Evolutionary conservation across 2,797 vertebrate species (phyloP), one percentile per base, ranked within the genome.

Genomic region (Cuculus canorus): DNA sequence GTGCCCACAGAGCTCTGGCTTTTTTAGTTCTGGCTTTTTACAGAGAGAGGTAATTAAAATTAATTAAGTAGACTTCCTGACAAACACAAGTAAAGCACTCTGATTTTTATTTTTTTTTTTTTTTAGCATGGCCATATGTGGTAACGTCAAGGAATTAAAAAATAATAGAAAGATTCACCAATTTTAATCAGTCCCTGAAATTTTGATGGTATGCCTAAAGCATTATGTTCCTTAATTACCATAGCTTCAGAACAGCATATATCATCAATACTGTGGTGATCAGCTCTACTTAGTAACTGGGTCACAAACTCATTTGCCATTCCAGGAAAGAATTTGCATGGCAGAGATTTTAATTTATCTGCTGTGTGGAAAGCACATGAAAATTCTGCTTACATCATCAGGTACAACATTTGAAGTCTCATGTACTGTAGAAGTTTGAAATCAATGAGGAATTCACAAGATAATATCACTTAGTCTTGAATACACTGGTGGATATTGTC

Each of bases 341-440:
- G 27, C 59, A 88, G 33, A 91, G n/a, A 71, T 24, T 93, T 94
- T 41, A 17, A 59, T 95, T 96, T 73, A 82, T 95, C 54, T 84
- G 52, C 50, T 72, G 17, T 16, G n/a, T 41, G 50, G 35, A 86
- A 90, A 91, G 32, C 37, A 80, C 27, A 27, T 39, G 48, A 82
- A 94, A 94, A 83, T 91, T 43, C 45, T 57, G 21, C 61, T 75
- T 91, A 69, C 30, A 68, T 82, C 71, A 88, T 71, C 70, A 93
- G 39, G 50, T 82, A 52, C 77, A 87, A 14, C 15, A 53, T 39
- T 73, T 69, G 33, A 70, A 72, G 37, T 57, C 53, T 63, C 13
- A 45, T 47, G 61, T 53, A 60, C 17, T 69, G 70, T 64, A 64
- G 24, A 13, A 82, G 22, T 43, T 76, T 41, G 28, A 39, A 76